Conservation (phyloP, 2,888 invertebrate genomes). For the Polyommatus icarus region DNA sequence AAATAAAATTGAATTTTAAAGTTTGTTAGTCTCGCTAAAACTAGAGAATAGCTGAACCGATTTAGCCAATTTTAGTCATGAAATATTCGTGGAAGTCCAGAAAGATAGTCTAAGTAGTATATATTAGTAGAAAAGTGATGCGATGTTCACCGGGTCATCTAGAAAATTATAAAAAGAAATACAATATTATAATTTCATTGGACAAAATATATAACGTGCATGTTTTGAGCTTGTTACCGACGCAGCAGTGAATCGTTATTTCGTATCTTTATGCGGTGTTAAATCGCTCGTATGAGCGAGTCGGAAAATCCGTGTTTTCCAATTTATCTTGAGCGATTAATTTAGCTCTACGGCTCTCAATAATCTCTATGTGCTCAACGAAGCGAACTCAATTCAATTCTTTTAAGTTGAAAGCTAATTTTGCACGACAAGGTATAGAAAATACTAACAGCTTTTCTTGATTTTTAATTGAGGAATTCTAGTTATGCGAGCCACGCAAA, state of each 20-base stretch:
- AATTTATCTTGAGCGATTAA: conserved; percentile 16
- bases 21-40: too few relatives aligned
- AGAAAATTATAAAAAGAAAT: too few relatives aligned
- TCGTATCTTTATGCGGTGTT: not conserved
- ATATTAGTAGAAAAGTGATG: too few relatives aligned
- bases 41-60: too few relatives aligned
- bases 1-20: too few relatives aligned
- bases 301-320: conserved; percentile 1
- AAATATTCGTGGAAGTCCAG: too few relatives aligned
- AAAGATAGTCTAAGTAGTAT: too few relatives aligned
- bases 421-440: conserved; percentile 4
- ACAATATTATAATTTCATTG: too few relatives aligned
- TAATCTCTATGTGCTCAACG: conserved; percentile 16
- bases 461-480: not conserved
- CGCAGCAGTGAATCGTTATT: not conserved
- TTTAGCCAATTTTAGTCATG: too few relatives aligned
- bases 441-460: not conserved
- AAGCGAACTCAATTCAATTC: conserved; percentile 16
- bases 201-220: too few relatives aligned
- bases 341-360: conserved; percentile 5
- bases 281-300: conserved; percentile 1
- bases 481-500: not conserved
- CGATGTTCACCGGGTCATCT: too few relatives aligned
- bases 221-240: not conserved
- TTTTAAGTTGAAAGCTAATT: conserved; percentile 18